Percentiles rank a stretch among this genome's conserved stretches.
phyloP scores from a whole-genome alignment of 1,140 invertebrate species.

The Cheumatopsyche charites region DNA sequence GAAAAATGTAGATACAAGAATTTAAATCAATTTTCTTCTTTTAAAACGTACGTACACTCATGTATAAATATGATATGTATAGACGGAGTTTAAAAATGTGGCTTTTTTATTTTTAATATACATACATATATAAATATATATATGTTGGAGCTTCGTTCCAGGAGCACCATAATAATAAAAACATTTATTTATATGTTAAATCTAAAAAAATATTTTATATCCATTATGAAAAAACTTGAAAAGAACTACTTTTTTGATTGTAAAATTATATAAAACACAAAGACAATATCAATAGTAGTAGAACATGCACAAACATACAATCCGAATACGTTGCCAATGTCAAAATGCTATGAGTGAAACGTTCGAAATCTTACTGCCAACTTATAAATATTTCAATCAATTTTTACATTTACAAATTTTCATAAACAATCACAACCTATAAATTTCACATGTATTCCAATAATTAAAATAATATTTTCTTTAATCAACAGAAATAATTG shows the following conservation, averaged over 20 bases:
- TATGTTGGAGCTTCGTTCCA: slow-evolving; percentile 3
- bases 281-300: not conserved
- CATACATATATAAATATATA: slow-evolving; percentile 2
- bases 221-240: not conserved
- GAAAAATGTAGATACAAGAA: not conserved
- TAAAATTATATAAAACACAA: not conserved
- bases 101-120: slow-evolving; percentile 7
- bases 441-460: not conserved
- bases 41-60: not conserved
- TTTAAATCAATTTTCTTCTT: not conserved
- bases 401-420: not conserved
- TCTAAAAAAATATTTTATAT: not conserved
- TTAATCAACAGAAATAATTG: not conserved
- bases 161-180: slow-evolving; percentile 16
- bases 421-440: not conserved
- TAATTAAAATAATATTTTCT: no score
- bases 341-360: slow-evolving; percentile 6
- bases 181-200: not conserved
- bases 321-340: slow-evolving; percentile 36
- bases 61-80: not conserved
- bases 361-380: slow-evolving; percentile 10
- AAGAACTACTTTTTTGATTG: not conserved
- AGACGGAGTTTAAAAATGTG: slow-evolving; percentile 11
- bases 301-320: slow-evolving; percentile 13
- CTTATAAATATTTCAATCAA: slow-evolving; percentile 2